Conservation (phyloP, 23 tunicate genomes). For the Styela clava region DNA sequence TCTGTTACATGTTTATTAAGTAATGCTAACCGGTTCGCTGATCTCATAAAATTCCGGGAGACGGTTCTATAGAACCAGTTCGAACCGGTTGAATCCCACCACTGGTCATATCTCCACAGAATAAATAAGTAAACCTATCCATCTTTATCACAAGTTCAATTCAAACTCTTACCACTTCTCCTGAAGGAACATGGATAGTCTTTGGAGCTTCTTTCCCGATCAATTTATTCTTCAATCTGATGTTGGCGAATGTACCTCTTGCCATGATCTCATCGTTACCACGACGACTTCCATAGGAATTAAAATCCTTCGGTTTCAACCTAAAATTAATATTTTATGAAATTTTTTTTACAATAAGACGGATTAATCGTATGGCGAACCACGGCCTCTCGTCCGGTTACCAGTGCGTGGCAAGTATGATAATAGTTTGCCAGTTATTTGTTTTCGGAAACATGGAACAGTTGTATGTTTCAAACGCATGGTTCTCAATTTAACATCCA, state of each 20-base stretch:
- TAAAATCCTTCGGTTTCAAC: slow-evolving; percentile 82
- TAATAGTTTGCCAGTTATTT: too few relatives aligned
- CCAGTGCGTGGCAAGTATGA: too few relatives aligned
- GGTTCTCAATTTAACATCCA: too few relatives aligned
- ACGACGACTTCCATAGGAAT: slow-evolving; percentile 97
- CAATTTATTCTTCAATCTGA: slow-evolving; percentile 81
- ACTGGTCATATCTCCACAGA: too few relatives aligned
- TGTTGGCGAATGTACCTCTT: slow-evolving; percentile 96
- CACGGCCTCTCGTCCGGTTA: too few relatives aligned
- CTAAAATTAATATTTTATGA: slow-evolving; percentile 27
- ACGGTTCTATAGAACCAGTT: too few relatives aligned
- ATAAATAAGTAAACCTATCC: background rate
- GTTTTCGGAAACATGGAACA: too few relatives aligned
- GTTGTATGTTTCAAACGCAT: too few relatives aligned
- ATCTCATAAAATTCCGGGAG: too few relatives aligned
- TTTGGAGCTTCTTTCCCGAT: slow-evolving; percentile 91
- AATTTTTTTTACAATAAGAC: background rate
- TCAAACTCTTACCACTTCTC: slow-evolving; percentile 50
- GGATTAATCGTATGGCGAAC: background rate
- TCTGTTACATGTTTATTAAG: too few relatives aligned
- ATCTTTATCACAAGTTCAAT: background rate
- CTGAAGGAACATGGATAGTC: slow-evolving; percentile 71
- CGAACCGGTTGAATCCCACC: too few relatives aligned
- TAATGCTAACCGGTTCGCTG: too few relatives aligned
- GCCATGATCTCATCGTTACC: slow-evolving; percentile 98